A percentile compares a stretch with the other conserved stretches of the same genome.
Conservation (phyloP, 2,888 invertebrate genomes). For the Drosophila kanekoi region DNA sequence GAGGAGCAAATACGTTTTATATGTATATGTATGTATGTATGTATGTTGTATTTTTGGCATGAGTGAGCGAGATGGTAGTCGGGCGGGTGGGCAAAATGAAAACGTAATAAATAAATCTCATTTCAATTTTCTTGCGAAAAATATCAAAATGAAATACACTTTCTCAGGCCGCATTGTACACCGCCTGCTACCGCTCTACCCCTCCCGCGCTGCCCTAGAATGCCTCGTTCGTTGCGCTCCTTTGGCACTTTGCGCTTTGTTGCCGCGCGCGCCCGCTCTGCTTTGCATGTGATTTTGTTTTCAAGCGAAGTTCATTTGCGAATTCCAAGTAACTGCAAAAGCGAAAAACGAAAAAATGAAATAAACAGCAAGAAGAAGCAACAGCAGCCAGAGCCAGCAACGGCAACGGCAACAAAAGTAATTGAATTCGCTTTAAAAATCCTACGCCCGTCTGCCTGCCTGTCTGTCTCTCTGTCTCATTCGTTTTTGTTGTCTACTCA, state of each 20-base stretch:
- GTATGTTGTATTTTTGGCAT: too few species aligned
- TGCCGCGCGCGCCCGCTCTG: conserved; percentile 60
- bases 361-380: conserved; percentile 27
- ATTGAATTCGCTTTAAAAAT: conserved; percentile 79
- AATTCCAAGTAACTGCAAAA: conserved; percentile 78
- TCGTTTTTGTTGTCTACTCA: conserved; percentile 28
- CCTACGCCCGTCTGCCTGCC: conserved; percentile 51
- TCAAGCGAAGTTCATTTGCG: conserved; percentile 81
- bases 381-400: conserved; percentile 20
- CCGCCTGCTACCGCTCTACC: background rate
- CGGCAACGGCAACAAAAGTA: conserved; percentile 69
- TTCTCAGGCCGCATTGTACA: conserved; percentile 59
- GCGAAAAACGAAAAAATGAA: conserved; percentile 29
- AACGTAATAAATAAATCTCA: conserved; percentile 81
- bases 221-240: conserved; percentile 35
- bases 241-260: conserved; percentile 67
- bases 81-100: conserved; percentile 35
- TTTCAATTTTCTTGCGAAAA: conserved; percentile 79
- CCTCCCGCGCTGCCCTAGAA: background rate
- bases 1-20: conserved; percentile 22
- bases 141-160: conserved; percentile 77
- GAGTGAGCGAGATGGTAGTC: background rate
- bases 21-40: too few species aligned
- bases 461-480: conserved; percentile 15
- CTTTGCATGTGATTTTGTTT: conserved; percentile 80